These are phyloP conservation scores for Drosophila mettleri DNA, from an alignment of 2,888 invertebrate species.

Conservation along the genomic window DNA sequence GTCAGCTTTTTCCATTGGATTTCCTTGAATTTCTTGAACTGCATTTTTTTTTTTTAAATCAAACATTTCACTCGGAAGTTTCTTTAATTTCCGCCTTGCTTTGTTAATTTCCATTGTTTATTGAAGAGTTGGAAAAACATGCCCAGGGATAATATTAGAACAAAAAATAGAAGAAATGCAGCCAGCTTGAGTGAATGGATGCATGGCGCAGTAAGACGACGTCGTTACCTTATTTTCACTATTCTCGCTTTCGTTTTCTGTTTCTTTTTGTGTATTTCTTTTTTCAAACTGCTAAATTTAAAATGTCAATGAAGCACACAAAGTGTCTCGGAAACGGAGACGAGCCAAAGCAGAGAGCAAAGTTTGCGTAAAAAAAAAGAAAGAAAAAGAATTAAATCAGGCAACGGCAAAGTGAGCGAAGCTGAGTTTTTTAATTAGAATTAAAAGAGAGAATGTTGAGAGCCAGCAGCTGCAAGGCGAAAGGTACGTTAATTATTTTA, in stretches of 20 bases:
- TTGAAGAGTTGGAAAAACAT: not conserved
- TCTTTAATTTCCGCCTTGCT: slow-evolving; percentile 8
- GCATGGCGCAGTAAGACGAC: not conserved
- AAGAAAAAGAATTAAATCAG: slow-evolving; percentile 3
- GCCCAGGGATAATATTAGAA: not conserved
- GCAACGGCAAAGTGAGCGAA: slow-evolving; percentile 9
- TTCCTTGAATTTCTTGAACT: not conserved
- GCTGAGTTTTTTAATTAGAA: slow-evolving; percentile 30
- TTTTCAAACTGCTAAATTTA: slow-evolving; percentile 7
- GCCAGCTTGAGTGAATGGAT: not conserved
- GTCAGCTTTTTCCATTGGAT: not conserved
- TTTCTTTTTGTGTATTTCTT: not conserved
- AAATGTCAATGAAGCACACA: slow-evolving; percentile 47
- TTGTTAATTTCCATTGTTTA: slow-evolving; percentile 16
- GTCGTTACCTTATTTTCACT: not conserved
- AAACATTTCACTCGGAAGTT: slow-evolving; percentile 2
- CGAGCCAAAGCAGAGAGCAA: slow-evolving; percentile 13
- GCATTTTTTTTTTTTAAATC: not conserved
- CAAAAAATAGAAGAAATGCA: not conserved
- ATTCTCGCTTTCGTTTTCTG: too few relatives aligned
- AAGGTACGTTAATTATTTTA: slow-evolving; percentile 31
- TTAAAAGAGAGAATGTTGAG: not conserved
- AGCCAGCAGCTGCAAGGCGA: not conserved
- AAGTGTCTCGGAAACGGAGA: slow-evolving; percentile 9
- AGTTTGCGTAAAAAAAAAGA: slow-evolving; percentile 1